Conservation (phyloP, 2,797 vertebrate species). For the Moxostoma hubbsi region DNA sequence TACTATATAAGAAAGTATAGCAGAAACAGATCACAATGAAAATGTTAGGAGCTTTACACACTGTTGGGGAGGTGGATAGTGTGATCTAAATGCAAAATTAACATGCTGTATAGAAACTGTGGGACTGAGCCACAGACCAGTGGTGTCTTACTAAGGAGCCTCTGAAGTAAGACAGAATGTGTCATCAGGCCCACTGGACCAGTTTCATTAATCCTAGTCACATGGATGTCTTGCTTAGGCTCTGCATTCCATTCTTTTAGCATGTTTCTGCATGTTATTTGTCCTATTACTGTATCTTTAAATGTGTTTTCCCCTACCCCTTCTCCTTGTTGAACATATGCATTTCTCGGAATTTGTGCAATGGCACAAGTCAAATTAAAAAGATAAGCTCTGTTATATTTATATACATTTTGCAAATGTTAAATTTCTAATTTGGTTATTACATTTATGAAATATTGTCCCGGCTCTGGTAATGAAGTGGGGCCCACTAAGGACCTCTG, state of each 20-base stretch:
- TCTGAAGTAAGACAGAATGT: too few relatives aligned
- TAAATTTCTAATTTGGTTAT: too few relatives aligned
- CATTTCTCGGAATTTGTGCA: too few relatives aligned
- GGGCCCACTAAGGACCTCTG: too few relatives aligned
- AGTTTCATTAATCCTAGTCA: conserved; percentile 65
- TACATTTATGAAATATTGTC: too few relatives aligned
- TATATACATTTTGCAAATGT: too few relatives aligned
- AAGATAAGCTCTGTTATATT: too few relatives aligned
- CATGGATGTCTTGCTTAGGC: conserved; percentile 49
- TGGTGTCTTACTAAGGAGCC: not conserved
- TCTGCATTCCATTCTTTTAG: not conserved
- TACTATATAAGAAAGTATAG: not conserved
- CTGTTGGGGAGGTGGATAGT: not conserved
- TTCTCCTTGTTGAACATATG: not conserved
- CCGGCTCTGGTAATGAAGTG: too few relatives aligned
- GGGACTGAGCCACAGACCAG: not conserved
- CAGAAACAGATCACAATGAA: not conserved
- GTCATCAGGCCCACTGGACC: conserved; percentile 11
- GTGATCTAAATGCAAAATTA: not conserved
- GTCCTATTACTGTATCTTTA: not conserved
- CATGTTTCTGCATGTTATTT: not conserved
- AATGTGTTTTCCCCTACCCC: not conserved
- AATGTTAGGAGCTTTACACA: not conserved
- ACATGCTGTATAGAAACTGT: not conserved
- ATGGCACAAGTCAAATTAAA: too few relatives aligned